Percentiles rank a stretch among this genome's conserved stretches.
Evolutionary conservation across 2,888 invertebrate species (phyloP).

Genomic region (Coleophora deauratella): DNA sequence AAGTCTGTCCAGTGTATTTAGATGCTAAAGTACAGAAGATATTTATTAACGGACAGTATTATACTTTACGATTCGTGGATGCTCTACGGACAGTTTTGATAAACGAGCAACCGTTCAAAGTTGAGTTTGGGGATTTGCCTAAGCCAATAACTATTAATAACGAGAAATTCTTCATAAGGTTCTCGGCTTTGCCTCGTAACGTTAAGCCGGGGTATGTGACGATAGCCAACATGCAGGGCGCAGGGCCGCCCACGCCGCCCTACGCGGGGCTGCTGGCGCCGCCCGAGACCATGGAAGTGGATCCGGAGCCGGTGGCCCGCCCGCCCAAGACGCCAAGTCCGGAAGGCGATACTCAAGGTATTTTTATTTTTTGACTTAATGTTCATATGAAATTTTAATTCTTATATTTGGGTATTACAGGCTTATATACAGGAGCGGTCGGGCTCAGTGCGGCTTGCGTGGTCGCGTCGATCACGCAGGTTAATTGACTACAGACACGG

Average conservation of each 20-base stretch:
- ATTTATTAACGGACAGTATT: conserved; percentile 79
- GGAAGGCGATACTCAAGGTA: conserved; percentile 54
- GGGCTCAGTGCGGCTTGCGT: no score
- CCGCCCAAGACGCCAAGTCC: conserved; percentile 51
- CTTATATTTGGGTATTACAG: no score
- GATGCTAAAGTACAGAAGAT: conserved; percentile 90
- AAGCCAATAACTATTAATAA: conserved; percentile 83
- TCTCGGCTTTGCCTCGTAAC: conserved; percentile 84
- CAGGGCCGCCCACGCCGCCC: conserved; percentile 26
- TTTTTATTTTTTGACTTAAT: conserved; percentile 9
- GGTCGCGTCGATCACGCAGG: no score
- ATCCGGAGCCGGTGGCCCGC: conserved; percentile 24
- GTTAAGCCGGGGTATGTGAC: conserved; percentile 80
- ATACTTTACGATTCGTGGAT: conserved; percentile 87
- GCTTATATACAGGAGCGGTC: no score
- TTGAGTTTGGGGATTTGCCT: conserved; percentile 89
- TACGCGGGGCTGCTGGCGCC: conserved; percentile 24
- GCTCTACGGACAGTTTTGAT: conserved; percentile 83
- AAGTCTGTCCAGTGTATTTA: conserved; percentile 85
- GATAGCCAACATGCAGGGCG: conserved; percentile 84
- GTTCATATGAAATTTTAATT: no score
- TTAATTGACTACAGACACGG: no score
- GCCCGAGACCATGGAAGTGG: conserved; percentile 36
- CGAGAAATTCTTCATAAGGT: conserved; percentile 85
- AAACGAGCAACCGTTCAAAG: conserved; percentile 84